Evolutionary conservation across 2,113 vertebrate genomes (phyloP).

Genomic region (Chionomys nivalis): DNA sequence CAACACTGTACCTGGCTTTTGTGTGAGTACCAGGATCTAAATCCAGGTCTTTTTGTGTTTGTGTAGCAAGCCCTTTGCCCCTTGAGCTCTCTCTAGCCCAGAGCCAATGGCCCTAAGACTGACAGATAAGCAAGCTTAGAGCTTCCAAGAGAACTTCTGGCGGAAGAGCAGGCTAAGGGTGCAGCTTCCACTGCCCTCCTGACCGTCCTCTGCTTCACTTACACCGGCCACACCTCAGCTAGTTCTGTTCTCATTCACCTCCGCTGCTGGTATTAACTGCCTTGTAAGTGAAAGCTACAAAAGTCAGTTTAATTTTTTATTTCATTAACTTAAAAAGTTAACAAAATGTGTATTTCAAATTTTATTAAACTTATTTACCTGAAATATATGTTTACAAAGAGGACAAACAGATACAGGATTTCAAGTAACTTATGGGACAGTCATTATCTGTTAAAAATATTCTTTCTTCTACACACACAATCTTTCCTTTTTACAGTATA

Average conservation of each 20-base stretch:
- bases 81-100: not conserved
- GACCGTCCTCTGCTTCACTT: not conserved
- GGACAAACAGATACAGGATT: constrained; percentile 55
- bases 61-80: not conserved
- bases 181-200: not conserved
- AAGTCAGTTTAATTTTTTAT: constrained; percentile 76
- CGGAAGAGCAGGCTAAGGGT: not conserved
- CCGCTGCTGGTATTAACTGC: not conserved
- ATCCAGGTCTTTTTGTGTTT: not conserved
- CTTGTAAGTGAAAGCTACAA: constrained; percentile 49
- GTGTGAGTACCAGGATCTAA: not conserved
- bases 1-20: not conserved
- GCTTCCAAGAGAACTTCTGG: not conserved
- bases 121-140: constrained; percentile 37
- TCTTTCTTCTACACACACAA: constrained; percentile 58
- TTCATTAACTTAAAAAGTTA: constrained; percentile 75
- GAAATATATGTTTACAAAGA: constrained; percentile 54
- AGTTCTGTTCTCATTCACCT: not conserved
- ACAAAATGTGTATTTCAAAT: constrained; percentile 67
- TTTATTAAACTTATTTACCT: constrained; percentile 25
- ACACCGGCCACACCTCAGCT: not conserved
- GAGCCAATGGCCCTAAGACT: not conserved
- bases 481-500: constrained; percentile 37
- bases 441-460: constrained; percentile 50
- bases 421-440: constrained; percentile 66